A percentile compares a stretch with the other conserved stretches of the same genome.
These are phyloP conservation scores for Drosophila nannoptera DNA, from an alignment of 1,140 invertebrate genomes.

Conservation along the genomic window DNA sequence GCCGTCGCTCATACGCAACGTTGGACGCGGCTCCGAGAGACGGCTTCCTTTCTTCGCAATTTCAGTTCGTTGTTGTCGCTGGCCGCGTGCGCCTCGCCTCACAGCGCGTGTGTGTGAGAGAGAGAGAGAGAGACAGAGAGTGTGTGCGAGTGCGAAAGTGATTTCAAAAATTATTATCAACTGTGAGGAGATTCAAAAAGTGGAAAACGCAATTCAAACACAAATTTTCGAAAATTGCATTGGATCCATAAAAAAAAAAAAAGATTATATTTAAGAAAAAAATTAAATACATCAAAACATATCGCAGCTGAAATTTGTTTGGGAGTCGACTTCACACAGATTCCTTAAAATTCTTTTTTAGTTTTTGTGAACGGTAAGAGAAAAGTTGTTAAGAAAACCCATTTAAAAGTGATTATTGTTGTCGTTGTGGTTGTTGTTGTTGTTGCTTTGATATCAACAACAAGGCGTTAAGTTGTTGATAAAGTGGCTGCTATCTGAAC, in stretches of 20 bases:
- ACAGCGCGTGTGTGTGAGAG: slow-evolving; percentile 1
- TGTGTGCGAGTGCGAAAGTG: slow-evolving; percentile 7
- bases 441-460: slow-evolving; percentile 15
- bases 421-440: slow-evolving; percentile 1
- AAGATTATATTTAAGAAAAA: slow-evolving; percentile 19
- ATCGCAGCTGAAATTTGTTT: slow-evolving; percentile 18
- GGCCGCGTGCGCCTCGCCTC: slow-evolving; percentile 29
- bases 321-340: slow-evolving; percentile 2
- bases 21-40: slow-evolving; percentile 32
- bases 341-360: background rate
- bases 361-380: slow-evolving; percentile 33
- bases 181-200: slow-evolving; percentile 18
- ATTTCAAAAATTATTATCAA: slow-evolving; percentile 41
- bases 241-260: slow-evolving; percentile 8
- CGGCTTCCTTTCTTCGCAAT: no score
- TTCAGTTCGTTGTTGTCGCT: slow-evolving; percentile 33
- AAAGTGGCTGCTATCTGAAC: slow-evolving; percentile 14
- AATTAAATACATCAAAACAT: slow-evolving; percentile 39
- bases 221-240: slow-evolving; percentile 23
- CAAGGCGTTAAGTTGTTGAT: slow-evolving; percentile 15
- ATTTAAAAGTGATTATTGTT: slow-evolving; percentile 21
- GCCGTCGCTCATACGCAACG: slow-evolving; percentile 74
- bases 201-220: slow-evolving; percentile 33
- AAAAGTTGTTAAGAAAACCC: slow-evolving; percentile 5
- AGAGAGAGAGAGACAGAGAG: slow-evolving; percentile 7